Base-by-base conservation (phyloP, 2,113 vertebrate genomes). In the Ptychochromis oligacanthus region DNA sequence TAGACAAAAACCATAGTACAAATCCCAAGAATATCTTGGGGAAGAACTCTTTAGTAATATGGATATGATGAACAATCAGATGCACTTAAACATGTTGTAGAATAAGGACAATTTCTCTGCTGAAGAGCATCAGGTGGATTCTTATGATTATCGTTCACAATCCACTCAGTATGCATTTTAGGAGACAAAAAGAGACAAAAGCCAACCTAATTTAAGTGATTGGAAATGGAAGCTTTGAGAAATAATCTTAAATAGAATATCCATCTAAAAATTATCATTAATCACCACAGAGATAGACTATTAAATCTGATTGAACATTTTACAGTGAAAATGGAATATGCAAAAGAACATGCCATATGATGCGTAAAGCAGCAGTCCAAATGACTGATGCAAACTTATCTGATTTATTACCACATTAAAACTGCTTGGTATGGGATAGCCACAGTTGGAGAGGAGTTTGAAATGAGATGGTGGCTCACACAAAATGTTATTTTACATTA, bases 331-430 rank as follows among this genome's bases (percentile, higher is more conserved):
- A 72, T 86, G 55, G 46, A 80, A 88, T 81, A 88, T 88, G 83
- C 55, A 75, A 84, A 84, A 59, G 36, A 74, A 77, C 62, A 72
- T 57, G 70, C 40, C 62, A 82, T 79, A 52, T 67, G 75, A 84
- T 79, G 88, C 26, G 6, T 84, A 31, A 83, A 80, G 61, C 80
- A 43, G 18, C 49, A 59, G 61, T 82, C 82, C 61, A 74, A 84
- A 81, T 91, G 86, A 87, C 79, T 58, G 78, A 81, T 77, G 85
- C 58, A 82, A 77, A 87, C 65, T 84, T 72, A 77, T 86, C 40
- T 77, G 57, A 89, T 89, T 83, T 84, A 88, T 84, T 56, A 87
- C 55, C 74, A 70, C 74, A 86, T 86, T 43, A 75, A 61, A 82
- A 43, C 28, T 22, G 62, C 59, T 70, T 54, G 79, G 67, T 82